Conservation (phyloP, 2,797 vertebrate genomes). For the Coilia nasus region DNA sequence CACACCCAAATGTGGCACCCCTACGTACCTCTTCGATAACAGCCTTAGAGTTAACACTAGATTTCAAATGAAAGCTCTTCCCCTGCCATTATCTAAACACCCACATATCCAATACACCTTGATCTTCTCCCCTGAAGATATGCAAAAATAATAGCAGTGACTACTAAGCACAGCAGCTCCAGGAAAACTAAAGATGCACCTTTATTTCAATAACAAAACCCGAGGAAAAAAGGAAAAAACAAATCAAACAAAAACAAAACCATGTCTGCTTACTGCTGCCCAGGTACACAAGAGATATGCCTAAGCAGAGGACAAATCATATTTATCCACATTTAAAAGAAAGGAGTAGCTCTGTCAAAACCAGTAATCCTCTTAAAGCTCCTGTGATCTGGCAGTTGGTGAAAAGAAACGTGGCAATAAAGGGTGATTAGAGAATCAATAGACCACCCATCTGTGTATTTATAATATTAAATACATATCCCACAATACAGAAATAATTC, state of each 20-base stretch:
- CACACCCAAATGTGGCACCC: background rate
- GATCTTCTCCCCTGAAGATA: background rate
- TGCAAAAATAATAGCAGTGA: background rate
- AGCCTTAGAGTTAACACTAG: background rate
- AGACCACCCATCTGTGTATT: too few relatives aligned
- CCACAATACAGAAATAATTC: too few relatives aligned
- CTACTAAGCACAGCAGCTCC: background rate
- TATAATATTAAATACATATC: too few relatives aligned
- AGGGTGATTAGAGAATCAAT: too few relatives aligned
- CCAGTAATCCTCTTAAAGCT: too few relatives aligned
- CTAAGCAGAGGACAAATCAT: background rate
- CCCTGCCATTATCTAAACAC: background rate
- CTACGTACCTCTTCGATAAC: background rate
- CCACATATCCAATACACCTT: background rate
- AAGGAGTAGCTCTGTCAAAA: too few relatives aligned
- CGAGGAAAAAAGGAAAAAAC: too few relatives aligned
- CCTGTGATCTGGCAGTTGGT: too few relatives aligned
- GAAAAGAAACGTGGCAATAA: too few relatives aligned
- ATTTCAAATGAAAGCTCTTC: background rate
- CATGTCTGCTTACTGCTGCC: background rate
- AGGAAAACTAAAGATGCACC: background rate
- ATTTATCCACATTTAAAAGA: background rate
- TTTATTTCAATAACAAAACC: background rate
- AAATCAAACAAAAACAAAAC: background rate
- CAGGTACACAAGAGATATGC: background rate